A percentile compares a stretch with the other conserved stretches of the same genome.
phyloP scores from a whole-genome alignment of 2,113 vertebrate genomes.

The Neolamprologus modestus region DNA sequence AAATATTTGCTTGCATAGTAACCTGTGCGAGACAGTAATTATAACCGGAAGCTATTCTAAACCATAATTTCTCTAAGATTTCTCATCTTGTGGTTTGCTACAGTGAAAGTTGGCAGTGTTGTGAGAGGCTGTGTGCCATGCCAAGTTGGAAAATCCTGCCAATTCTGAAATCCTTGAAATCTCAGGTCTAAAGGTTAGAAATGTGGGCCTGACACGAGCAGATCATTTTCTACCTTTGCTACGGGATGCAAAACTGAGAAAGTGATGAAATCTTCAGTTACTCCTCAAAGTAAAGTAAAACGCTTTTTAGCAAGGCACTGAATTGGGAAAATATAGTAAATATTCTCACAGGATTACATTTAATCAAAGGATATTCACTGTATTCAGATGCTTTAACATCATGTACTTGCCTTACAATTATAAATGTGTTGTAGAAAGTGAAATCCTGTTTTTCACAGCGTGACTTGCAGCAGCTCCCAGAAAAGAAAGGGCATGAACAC shows the following conservation, averaged over 20 bases:
- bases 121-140: neutral
- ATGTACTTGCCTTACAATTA: neutral
- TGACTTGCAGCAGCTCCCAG: neutral
- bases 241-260: conserved; percentile 2
- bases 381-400: neutral
- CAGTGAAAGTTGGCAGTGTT: neutral
- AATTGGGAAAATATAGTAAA: neutral
- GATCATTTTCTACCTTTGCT: neutral
- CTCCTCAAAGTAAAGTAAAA: neutral
- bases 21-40: neutral
- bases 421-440: neutral
- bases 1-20: neutral
- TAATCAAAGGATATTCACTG: neutral
- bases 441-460: neutral
- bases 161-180: conserved; percentile 29
- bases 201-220: neutral
- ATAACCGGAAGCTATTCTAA: neutral
- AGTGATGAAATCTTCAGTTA: neutral
- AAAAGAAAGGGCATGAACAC: neutral
- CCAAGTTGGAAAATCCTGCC: conserved; percentile 1
- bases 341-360: neutral
- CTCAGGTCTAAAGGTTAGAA: conserved; percentile 30
- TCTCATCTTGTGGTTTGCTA: neutral
- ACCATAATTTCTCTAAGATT: neutral
- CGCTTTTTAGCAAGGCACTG: neutral